These are phyloP conservation scores for Egretta garzetta DNA, from an alignment of 2,113 vertebrate species.

Conservation along the genomic window DNA sequence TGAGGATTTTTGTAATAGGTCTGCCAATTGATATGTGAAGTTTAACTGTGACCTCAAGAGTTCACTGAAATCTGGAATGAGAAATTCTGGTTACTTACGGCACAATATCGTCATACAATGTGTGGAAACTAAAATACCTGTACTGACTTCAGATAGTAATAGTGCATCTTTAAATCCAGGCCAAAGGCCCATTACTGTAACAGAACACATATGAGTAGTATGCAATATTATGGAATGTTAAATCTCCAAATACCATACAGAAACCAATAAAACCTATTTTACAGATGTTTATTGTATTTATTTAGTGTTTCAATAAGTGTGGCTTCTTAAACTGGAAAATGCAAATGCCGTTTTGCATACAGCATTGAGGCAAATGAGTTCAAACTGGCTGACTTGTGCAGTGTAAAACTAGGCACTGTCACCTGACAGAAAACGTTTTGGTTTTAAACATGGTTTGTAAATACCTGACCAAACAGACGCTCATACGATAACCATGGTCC, in stretches of 20 bases:
- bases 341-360: not conserved
- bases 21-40: not conserved
- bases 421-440: not conserved
- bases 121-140: not conserved
- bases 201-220: constrained; percentile 66
- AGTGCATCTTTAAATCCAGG: constrained; percentile 63
- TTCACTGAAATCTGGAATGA: not conserved
- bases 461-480: not conserved
- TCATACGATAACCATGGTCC: not conserved
- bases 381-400: not conserved
- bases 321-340: not conserved
- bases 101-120: constrained; percentile 17
- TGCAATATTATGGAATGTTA: constrained; percentile 78
- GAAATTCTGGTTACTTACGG: not conserved
- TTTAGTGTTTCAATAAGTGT: not conserved
- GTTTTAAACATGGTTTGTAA: not conserved
- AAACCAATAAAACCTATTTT: constrained; percentile 78
- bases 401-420: not conserved
- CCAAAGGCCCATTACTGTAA: constrained; percentile 55
- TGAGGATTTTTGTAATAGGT: not conserved
- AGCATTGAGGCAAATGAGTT: not conserved
- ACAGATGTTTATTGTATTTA: constrained; percentile 40
- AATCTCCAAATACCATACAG: constrained; percentile 61
- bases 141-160: constrained; percentile 28
- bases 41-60: not conserved